Evolutionary conservation across 2,888 invertebrate species (phyloP).

Genomic region (Harpalus rubripes): DNA sequence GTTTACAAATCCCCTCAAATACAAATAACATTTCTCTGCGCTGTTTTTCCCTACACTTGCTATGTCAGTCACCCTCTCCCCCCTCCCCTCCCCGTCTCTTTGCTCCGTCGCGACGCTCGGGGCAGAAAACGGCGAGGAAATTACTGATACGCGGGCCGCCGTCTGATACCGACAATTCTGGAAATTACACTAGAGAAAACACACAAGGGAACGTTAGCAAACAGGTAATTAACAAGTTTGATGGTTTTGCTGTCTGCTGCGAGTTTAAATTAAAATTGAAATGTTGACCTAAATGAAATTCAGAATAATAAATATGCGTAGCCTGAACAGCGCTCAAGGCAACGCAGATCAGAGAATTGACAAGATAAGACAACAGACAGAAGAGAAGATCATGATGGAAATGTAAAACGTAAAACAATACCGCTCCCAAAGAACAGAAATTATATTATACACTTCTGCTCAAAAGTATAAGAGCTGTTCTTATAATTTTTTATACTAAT

Average conservation of each 20-base stretch:
- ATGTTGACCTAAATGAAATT: conserved; percentile 74
- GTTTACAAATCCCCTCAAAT: no score
- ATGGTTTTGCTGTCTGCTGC: conserved; percentile 76
- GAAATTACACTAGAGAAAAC: conserved; percentile 77
- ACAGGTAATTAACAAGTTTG: conserved; percentile 78
- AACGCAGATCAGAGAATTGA: neutral
- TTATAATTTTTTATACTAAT: no score
- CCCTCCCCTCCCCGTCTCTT: no score
- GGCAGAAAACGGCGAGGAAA: conserved; percentile 71
- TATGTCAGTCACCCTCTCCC: no score
- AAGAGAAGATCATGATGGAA: no score
- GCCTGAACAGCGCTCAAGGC: neutral
- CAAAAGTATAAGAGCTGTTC: no score
- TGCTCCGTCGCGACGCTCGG: neutral
- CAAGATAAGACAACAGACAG: neutral
- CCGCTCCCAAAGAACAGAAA: no score
- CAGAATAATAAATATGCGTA: conserved; percentile 71
- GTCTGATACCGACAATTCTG: conserved; percentile 77
- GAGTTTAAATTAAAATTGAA: conserved; percentile 76
- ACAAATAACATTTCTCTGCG: no score
- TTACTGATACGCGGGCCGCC: conserved; percentile 73
- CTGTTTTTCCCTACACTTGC: no score
- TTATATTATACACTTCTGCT: no score
- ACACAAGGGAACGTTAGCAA: conserved; percentile 77
- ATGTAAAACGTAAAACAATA: no score